A percentile compares a stretch with the other conserved stretches of the same genome.
Conservation (phyloP, 2,888 invertebrate genomes). For the Polietes domitor region DNA sequence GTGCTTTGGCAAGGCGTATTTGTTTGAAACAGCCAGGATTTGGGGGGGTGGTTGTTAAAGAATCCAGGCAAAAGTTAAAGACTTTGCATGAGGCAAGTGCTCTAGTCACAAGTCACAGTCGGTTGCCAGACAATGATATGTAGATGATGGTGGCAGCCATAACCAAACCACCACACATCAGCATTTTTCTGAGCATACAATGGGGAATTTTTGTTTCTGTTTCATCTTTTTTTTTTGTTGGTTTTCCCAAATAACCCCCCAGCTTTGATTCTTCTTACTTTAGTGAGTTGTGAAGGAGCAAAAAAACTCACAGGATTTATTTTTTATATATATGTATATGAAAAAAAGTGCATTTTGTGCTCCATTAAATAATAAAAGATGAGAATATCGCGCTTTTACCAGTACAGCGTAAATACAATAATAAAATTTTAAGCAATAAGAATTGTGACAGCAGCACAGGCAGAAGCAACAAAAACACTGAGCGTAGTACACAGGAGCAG, state of each 20-base stretch:
- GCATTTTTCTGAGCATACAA: slow-evolving; percentile 67
- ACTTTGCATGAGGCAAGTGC: background rate
- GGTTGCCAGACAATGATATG: background rate
- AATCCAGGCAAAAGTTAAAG: background rate
- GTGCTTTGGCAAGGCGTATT: slow-evolving; percentile 57
- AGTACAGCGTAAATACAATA: slow-evolving; percentile 19
- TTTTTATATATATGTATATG: background rate
- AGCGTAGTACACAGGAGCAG: no score
- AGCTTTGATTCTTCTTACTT: background rate
- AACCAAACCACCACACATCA: slow-evolving; percentile 69
- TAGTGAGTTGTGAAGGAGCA: background rate
- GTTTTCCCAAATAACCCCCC: background rate
- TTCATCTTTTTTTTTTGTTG: background rate
- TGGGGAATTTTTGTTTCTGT: slow-evolving; percentile 46
- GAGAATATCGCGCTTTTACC: slow-evolving; percentile 49
- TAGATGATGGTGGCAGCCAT: background rate
- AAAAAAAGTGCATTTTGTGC: slow-evolving; percentile 77
- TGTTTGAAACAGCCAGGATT: background rate
- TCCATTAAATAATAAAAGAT: slow-evolving; percentile 78
- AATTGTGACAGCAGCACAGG: background rate
- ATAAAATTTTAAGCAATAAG: background rate
- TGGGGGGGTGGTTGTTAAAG: background rate
- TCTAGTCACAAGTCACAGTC: background rate
- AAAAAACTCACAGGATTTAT: background rate
- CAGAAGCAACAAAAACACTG: background rate